These are phyloP conservation scores for Lanius collurio DNA, from an alignment of 2,113 vertebrate species.

Conservation along the genomic window DNA sequence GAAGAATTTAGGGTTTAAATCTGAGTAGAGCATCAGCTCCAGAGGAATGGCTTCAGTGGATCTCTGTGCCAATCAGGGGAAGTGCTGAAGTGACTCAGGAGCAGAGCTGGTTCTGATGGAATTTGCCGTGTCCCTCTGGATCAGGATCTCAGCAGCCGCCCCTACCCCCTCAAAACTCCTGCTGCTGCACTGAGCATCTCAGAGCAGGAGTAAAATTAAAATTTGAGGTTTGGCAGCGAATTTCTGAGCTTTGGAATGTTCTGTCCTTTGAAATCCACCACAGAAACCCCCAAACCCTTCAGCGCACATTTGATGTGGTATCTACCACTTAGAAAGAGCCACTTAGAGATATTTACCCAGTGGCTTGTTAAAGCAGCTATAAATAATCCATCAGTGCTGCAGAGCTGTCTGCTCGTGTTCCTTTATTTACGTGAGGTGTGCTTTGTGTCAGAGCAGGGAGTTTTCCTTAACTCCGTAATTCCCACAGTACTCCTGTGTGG, in stretches of 20 bases:
- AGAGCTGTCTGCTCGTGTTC: not conserved
- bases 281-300: not conserved
- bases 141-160: too few relatives aligned
- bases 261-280: not conserved
- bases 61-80: not conserved
- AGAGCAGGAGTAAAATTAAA: not conserved
- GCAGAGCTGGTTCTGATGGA: not conserved
- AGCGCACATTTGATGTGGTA: fast-evolving
- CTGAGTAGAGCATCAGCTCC: not conserved
- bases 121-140: not conserved
- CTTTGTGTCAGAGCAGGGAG: not conserved
- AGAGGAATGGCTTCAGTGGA: not conserved
- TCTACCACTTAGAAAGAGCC: not conserved
- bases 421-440: not conserved
- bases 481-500: not conserved
- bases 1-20: not conserved
- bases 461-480: not conserved
- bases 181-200: fast-evolving
- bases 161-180: too few relatives aligned
- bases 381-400: conserved; percentile 17
- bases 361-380: not conserved
- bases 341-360: not conserved
- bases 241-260: not conserved
- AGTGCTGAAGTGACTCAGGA: not conserved
- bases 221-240: not conserved